Base-by-base conservation (phyloP, 1,140 invertebrate species). In the Drosophila kohkoa region DNA sequence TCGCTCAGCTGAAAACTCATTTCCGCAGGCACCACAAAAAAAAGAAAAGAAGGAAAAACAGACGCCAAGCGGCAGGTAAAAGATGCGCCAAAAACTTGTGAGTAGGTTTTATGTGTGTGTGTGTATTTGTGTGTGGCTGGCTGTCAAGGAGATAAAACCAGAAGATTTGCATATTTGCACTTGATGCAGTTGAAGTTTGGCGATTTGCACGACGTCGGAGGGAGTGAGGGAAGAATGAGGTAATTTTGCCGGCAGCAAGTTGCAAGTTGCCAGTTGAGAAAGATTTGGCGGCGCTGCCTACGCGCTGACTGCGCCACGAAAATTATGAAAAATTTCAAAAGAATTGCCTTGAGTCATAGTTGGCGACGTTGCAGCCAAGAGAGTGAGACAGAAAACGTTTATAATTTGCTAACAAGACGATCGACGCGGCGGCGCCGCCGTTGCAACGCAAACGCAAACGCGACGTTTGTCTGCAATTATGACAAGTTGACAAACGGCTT, bases 401-500 rank as follows among this genome's bases (percentile, higher is more conserved):
- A 78, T 82, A 81, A 78, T 64, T 64, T 64, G 60, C 60, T 64
- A 64, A 64, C 60, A 64, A 64, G 60, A 15, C 55, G 38, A 55
- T 35, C 52, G 30, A 55, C 30, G 54, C 52, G 30, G 38, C 30
- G 54, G 30, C 54, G 54, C 54, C 30, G 57, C n/a, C 20, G 68
- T 60, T 25, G 20, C 72, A 77, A 75, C 69, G 1, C 15, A 15
- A 15, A 15, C 15, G 85, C 35, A 7, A 80, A 77, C 85, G 77
- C 83, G 83, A 49, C 57, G 45, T 46, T 46, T 46, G 72, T 75
- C 76, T 79, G 78, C 81, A 81, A 85, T 89, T 89, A 89, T 89
- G 85, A 89, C 85, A 89, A 89, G 86, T 89, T 89, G 85, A 89
- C 85, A 89, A 89, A 89, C 85, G 86, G 81, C 85, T 89, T 89